Percentiles rank a stretch among this genome's conserved stretches.
phyloP scores from a whole-genome alignment of 2,797 vertebrate species.

The Coregonus sp. region DNA sequence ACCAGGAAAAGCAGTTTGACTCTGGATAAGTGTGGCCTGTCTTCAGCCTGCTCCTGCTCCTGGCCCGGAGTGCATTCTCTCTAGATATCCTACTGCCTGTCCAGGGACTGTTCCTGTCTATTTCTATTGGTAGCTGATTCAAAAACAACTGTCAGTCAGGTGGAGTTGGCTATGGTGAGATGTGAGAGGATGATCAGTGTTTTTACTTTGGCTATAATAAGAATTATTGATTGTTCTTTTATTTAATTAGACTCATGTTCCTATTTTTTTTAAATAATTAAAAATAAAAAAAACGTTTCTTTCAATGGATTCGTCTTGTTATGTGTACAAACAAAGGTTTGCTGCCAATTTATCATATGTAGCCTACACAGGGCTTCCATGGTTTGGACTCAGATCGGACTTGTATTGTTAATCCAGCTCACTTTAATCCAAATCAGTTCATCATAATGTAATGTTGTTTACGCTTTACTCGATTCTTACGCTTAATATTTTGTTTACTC shows the following conservation, averaged over 20 bases:
- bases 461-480: conserved; percentile 4
- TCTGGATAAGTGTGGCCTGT: too few species aligned
- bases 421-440: conserved; percentile 2
- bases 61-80: background rate
- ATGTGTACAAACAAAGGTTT: background rate
- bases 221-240: background rate
- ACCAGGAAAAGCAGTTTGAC: background rate
- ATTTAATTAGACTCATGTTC: background rate
- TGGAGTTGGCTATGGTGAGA: background rate
- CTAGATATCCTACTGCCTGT: background rate
- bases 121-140: background rate
- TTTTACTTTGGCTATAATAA: background rate
- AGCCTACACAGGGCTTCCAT: background rate
- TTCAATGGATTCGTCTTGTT: background rate
- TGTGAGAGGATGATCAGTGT: background rate
- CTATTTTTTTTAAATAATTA: background rate
- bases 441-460: background rate
- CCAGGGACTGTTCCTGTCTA: background rate
- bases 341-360: background rate
- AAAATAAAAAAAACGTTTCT: background rate
- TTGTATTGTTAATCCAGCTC: background rate
- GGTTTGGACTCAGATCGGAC: background rate
- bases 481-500: conserved; percentile 9
- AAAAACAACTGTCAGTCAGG: background rate
- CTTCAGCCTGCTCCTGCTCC: background rate